Evolutionary conservation across 2,888 invertebrate species (phyloP).

Genomic region (Brenthis hecate): DNA sequence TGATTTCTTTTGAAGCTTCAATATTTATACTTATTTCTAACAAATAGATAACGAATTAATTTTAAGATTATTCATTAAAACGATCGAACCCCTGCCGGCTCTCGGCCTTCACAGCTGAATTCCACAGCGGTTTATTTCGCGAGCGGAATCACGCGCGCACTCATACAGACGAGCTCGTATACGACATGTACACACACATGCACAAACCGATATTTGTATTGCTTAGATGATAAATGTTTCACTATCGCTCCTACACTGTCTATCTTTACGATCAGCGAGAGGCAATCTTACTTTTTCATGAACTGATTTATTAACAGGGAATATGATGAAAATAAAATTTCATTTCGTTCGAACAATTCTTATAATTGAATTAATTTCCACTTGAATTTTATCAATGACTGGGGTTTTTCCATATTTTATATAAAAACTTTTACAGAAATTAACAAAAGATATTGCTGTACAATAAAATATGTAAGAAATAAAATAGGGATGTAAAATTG

Average conservation of each 20-base stretch:
- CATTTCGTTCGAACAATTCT: too few species aligned
- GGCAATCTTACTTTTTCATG: conserved; percentile 19
- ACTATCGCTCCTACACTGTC: conserved; percentile 12
- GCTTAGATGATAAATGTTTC: conserved; percentile 41
- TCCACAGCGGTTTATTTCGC: conserved; percentile 35
- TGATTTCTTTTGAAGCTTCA: conserved; percentile 14
- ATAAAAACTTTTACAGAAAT: too few species aligned
- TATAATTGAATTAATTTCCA: too few species aligned
- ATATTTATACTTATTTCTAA: too few species aligned
- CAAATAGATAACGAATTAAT: background rate
- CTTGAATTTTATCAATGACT: too few species aligned
- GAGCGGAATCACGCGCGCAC: conserved; percentile 26
- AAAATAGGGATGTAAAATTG: too few species aligned
- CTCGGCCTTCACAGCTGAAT: conserved; percentile 33
- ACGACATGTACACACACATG: conserved; percentile 7
- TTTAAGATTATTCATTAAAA: conserved; percentile 1
- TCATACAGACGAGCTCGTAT: background rate
- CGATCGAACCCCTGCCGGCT: conserved; percentile 11
- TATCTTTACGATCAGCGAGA: background rate
- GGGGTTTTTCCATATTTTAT: too few species aligned
- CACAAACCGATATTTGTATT: conserved; percentile 34
- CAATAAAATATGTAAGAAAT: too few species aligned
- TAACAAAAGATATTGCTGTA: too few species aligned
- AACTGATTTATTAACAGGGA: conserved; percentile 17
- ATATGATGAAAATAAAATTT: background rate